These are phyloP conservation scores for Pomatorhinus ruficollis DNA, from an alignment of 2,113 vertebrate species.

Conservation along the genomic window DNA sequence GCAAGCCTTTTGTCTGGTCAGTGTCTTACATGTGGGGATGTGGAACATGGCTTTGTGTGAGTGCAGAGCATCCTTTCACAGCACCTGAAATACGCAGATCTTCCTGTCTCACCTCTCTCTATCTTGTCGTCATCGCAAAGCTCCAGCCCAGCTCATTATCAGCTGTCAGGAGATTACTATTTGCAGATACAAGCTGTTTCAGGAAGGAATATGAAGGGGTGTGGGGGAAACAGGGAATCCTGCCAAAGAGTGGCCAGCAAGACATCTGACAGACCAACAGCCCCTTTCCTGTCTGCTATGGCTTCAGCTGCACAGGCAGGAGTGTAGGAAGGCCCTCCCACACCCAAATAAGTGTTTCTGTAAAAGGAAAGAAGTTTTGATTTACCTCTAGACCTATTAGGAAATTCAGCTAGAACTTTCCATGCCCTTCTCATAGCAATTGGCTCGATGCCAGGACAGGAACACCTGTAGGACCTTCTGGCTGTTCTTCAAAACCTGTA, in stretches of 20 bases:
- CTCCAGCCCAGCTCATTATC: not conserved
- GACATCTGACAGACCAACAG: not conserved
- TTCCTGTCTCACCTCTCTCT: not conserved
- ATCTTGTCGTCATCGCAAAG: not conserved
- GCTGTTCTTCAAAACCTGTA: too few relatives aligned
- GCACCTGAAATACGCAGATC: fast-evolving
- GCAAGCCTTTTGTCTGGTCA: not conserved
- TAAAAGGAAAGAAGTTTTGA: too few relatives aligned
- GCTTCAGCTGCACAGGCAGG: not conserved
- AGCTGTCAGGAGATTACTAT: not conserved
- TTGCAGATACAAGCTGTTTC: not conserved
- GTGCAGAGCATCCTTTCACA: not conserved
- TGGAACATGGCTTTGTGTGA: not conserved
- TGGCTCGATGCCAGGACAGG: too few relatives aligned
- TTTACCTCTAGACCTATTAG: too few relatives aligned
- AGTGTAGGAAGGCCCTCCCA: too few relatives aligned
- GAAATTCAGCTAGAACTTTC: too few relatives aligned
- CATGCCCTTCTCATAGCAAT: too few relatives aligned
- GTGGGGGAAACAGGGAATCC: not conserved
- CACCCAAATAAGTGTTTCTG: too few relatives aligned
- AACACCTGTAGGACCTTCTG: too few relatives aligned
- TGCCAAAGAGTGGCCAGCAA: not conserved
- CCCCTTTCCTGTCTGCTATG: not conserved
- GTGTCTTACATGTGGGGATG: not conserved
- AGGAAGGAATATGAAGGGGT: not conserved